These are phyloP conservation scores for Rhopalosiphum maidis DNA, from an alignment of 1,140 invertebrate genomes.

Conservation along the genomic window DNA sequence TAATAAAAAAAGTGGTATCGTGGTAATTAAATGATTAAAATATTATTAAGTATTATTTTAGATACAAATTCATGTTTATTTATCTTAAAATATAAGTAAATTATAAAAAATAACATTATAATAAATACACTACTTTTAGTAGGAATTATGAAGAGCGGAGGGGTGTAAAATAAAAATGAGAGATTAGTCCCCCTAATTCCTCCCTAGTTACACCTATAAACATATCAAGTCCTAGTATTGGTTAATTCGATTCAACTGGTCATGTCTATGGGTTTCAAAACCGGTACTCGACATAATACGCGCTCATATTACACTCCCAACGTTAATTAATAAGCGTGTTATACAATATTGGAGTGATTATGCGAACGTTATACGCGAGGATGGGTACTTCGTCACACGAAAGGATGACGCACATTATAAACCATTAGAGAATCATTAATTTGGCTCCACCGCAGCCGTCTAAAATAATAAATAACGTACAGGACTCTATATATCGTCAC, in stretches of 20 bases:
- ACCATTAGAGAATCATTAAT: constrained; percentile 38
- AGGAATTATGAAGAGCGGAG: no score
- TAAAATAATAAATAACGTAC: constrained; percentile 24
- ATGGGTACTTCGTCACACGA: not conserved
- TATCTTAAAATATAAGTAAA: no score
- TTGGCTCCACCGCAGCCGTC: not conserved
- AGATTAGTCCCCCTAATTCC: no score
- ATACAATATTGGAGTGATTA: not conserved
- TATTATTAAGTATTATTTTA: no score
- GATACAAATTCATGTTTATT: no score
- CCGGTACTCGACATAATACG: not conserved
- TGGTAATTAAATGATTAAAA: no score
- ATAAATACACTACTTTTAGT: no score
- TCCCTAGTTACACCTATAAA: no score
- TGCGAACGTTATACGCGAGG: not conserved
- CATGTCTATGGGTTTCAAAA: not conserved
- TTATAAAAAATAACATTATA: no score
- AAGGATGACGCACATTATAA: constrained; percentile 8
- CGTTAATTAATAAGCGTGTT: not conserved
- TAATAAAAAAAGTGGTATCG: no score
- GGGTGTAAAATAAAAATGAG: no score
- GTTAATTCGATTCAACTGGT: not conserved
- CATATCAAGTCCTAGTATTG: not conserved
- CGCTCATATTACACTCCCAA: not conserved
- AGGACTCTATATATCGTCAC: not conserved